Base-by-base conservation (phyloP, 2,888 invertebrate species). In the Phytoseiulus persimilis region DNA sequence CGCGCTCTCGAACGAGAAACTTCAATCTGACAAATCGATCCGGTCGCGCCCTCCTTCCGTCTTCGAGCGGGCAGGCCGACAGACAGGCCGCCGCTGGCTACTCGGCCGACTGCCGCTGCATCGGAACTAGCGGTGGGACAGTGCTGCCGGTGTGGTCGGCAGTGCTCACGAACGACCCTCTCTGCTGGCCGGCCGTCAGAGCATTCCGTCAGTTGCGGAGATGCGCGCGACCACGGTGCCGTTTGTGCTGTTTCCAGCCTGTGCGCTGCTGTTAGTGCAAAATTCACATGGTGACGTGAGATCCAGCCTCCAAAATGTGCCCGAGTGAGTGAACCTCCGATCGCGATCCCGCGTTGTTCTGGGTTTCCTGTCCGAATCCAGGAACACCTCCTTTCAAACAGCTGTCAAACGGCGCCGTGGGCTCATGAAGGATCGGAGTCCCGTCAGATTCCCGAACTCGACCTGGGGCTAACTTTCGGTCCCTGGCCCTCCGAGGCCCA, bases 271-370 rank as follows among this genome's bases (percentile, higher is more conserved):
- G 28, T 65, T 65, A 6, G 65, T 65, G 28, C 23, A 65, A 65
- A 23, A 3, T 65, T 65, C 65, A 2, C 28, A 33, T 23, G 87
- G 32, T 87, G 87, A 31, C 31, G 33, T 45, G 87, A n/a, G 87
- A n/a, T 87, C 87, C 32, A 87, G 32, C 33, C 45, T 33, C 32
- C 87, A 87, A n/a, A 87, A 87, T 32, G 87, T 33, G 28, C 87
- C 87, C 33, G 87, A 32, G 87, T 87, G 65, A 65, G 65, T 65
- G 18, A 28, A 65, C 39, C 9, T 39, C 39, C 39, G 9, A 3
- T 39, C 39, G 5, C 9, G 39, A 39, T 6, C 9, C 9, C 39
- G 39, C 9, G 39, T 3, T 3, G 39, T 3, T 39, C 9, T 39
- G 39, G 39, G 39, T 39, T 39, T 39, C 39, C 39, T 39, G 39